Conservation (phyloP, 2,888 invertebrate species). For the Leptarthrus brevirostris region DNA sequence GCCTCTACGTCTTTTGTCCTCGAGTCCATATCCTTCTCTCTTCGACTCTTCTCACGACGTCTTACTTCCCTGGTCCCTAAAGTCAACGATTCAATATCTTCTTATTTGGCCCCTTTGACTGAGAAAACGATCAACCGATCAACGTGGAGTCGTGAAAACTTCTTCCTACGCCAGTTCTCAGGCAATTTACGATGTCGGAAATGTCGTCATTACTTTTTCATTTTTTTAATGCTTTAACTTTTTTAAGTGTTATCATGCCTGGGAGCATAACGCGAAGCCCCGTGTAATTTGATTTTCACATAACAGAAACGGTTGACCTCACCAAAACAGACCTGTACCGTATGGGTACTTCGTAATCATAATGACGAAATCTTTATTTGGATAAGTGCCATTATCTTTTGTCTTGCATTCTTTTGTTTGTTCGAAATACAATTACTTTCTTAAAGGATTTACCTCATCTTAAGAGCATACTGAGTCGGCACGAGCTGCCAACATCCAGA, state of each 20-base stretch:
- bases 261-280: slow-evolving; percentile 17
- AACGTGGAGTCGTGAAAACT: slow-evolving; percentile 52
- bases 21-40: slow-evolving; percentile 41
- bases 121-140: slow-evolving; percentile 42
- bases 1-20: slow-evolving; percentile 31
- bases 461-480: too few species aligned
- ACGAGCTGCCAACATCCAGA: too few species aligned
- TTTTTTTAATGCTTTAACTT: slow-evolving; percentile 39
- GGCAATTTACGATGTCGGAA: slow-evolving; percentile 54
- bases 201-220: slow-evolving; percentile 51
- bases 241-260: slow-evolving; percentile 43
- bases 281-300: slow-evolving; percentile 26
- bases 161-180: slow-evolving; percentile 54
- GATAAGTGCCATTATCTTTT: slow-evolving; percentile 16
- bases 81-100: slow-evolving; percentile 17
- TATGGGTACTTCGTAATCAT: slow-evolving; percentile 2
- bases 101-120: slow-evolving; percentile 26
- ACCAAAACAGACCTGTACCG: slow-evolving; percentile 14
- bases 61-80: slow-evolving; percentile 7
- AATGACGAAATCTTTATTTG: slow-evolving; percentile 11
- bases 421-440: background rate
- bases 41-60: slow-evolving; percentile 32
- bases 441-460: too few species aligned
- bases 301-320: background rate
- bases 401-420: background rate